Conservation (phyloP, 23 tunicate species). For the Oikopleura dioica region DNA sequence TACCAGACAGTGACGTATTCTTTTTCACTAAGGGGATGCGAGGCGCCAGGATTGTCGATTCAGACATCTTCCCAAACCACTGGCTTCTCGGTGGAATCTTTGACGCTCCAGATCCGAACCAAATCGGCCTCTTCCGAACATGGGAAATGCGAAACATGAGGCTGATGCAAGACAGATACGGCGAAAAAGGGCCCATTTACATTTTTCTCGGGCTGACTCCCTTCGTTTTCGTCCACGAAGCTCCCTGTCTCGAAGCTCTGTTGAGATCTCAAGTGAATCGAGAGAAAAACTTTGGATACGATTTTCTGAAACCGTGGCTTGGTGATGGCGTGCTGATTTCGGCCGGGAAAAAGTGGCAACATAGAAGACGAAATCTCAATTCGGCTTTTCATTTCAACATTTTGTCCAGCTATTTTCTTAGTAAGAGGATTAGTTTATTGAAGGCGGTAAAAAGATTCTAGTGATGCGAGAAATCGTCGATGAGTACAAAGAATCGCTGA, state of each 20-base stretch:
- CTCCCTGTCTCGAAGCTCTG: background rate
- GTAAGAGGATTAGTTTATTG: too few species aligned
- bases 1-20: too few species aligned
- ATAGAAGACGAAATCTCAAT: too few species aligned
- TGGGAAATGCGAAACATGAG: background rate
- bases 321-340: background rate
- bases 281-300: background rate
- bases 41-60: background rate
- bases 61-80: background rate
- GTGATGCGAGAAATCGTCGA: too few species aligned
- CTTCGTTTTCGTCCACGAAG: background rate
- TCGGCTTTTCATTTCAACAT: too few species aligned
- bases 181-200: background rate
- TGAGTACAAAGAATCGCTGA: too few species aligned
- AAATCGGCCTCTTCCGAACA: background rate
- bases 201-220: background rate
- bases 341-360: background rate
- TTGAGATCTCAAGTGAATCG: background rate
- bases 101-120: conserved; percentile 4
- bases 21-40: background rate
- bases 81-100: conserved; percentile 2
- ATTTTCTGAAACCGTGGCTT: background rate
- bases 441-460: too few species aligned
- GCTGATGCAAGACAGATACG: background rate
- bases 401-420: too few species aligned